Conservation (phyloP, 2,113 vertebrate genomes). For the Setophaga kirtlandii region DNA sequence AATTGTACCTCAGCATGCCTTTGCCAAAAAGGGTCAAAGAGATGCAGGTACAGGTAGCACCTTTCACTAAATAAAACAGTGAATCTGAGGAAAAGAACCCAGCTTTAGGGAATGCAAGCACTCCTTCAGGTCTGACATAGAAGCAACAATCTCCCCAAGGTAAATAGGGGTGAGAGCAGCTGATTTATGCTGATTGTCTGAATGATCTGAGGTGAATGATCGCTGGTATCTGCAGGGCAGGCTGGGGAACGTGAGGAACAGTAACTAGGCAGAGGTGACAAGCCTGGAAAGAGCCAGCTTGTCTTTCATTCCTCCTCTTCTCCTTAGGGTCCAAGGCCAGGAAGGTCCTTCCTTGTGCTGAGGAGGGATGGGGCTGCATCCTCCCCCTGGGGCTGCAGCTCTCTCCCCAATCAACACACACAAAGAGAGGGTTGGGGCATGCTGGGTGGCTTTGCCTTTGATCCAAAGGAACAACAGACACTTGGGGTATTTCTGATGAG, state of each 20-base stretch:
- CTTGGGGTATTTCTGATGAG: neutral
- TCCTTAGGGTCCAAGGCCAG: neutral
- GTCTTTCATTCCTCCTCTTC: neutral
- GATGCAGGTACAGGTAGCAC: neutral
- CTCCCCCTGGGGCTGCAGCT: neutral
- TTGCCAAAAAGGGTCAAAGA: neutral
- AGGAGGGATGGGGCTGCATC: neutral
- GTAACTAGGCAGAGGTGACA: neutral
- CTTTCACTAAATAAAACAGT: neutral
- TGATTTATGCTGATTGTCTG: fast-evolving
- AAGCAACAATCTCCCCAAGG: neutral
- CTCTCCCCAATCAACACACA: neutral
- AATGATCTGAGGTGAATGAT: neutral
- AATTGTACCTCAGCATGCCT: neutral
- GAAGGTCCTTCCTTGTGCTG: neutral
- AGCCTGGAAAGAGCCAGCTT: neutral
- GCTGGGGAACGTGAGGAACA: fast-evolving
- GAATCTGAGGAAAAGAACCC: neutral
- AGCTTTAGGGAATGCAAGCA: neutral
- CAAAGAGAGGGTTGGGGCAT: neutral
- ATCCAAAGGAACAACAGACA: neutral
- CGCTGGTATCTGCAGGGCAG: neutral
- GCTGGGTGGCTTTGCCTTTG: neutral
- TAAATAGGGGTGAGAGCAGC: neutral
- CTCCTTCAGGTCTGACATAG: neutral